phyloP scores from a whole-genome alignment of 2,888 invertebrate genomes.

The Leptinotarsa haldemani region DNA sequence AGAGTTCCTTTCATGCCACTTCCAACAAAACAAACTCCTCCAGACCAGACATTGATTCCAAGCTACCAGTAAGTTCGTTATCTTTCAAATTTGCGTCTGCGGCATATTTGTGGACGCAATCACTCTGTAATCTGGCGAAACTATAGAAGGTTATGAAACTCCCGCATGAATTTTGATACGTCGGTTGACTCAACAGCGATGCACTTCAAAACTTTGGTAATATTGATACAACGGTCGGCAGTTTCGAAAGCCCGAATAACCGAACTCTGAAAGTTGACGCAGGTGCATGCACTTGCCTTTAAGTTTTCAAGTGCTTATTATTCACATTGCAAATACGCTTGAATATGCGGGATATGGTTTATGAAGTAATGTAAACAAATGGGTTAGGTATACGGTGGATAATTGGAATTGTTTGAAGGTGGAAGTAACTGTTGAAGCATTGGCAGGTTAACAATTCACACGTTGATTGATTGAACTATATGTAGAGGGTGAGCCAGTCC shows the following conservation, averaged over 20 bases:
- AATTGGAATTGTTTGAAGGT: neutral
- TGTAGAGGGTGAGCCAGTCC: neutral
- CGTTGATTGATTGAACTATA: neutral
- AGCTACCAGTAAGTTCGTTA: neutral
- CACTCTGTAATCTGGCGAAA: neutral
- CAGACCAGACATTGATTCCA: too few relatives aligned
- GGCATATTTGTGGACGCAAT: neutral
- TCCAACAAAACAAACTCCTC: too few relatives aligned
- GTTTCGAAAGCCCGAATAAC: conserved; percentile 43
- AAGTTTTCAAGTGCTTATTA: conserved; percentile 17
- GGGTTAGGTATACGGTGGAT: neutral
- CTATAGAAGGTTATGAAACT: neutral
- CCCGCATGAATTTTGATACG: conserved; percentile 12
- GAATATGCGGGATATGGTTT: neutral
- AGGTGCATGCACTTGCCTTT: conserved; percentile 21
- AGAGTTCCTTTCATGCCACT: too few relatives aligned
- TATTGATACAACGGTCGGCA: conserved; percentile 38
- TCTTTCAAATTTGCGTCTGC: conserved; percentile 7
- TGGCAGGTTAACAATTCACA: too few relatives aligned
- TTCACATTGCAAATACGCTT: conserved; percentile 5
- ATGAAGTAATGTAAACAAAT: neutral
- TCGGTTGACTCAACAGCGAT: conserved; percentile 25
- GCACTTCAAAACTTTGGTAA: conserved; percentile 41
- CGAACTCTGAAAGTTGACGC: conserved; percentile 39
- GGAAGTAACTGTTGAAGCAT: too few relatives aligned